Base-by-base conservation (phyloP, 2,797 vertebrate genomes). In the Taeniopygia guttata region DNA sequence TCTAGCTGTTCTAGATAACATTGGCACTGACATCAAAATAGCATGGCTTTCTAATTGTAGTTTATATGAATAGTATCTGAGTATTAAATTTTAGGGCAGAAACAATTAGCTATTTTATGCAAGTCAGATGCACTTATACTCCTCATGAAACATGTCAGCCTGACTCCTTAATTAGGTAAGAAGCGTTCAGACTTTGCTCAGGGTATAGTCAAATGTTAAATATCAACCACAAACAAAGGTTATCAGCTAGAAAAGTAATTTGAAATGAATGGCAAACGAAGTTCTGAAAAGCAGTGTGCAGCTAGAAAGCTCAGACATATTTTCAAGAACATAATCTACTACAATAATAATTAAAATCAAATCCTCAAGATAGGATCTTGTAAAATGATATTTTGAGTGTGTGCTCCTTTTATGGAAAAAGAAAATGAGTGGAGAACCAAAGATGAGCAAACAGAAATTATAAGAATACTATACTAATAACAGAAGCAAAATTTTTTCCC, bases 81-180 rank as follows among this genome's bases (percentile, higher is more conserved):
- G 13, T 72, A 62, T 46, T 84, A 72, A 75, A 84, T 86, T 86
- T 55, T 78, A 58, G 30, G 38, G 20, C 62, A 78, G n/a, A 89
- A 89, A 74, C 9, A 54, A 74, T 72, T 58, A 68, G 16, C 14
- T 84, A n/a, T 90, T 90, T 90, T 49, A 66, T 69, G 43, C 19
- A 88, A 90, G 79, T 81, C 70, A 73, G 22, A 26, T 66, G 34
- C 13, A 36, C 3, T 86, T 74, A 51, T 10, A 30, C 2, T 75
- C 25, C n/a, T 75, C 42, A 11, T 54, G 69, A 86, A 54, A 40
- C 11, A 34, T 29, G 7, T 36, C 58, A 87, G 34, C 21, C 70
- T 73, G 51, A 54, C 36, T 86, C n/a, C 54, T 84, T 68, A 87
- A 70, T 87, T 92, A 87, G 21, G 23, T 52, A 82, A 74, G 64